Conservation (phyloP, 37 sponge, comb jelly and placozoan species). For the Halichondria panicea region DNA sequence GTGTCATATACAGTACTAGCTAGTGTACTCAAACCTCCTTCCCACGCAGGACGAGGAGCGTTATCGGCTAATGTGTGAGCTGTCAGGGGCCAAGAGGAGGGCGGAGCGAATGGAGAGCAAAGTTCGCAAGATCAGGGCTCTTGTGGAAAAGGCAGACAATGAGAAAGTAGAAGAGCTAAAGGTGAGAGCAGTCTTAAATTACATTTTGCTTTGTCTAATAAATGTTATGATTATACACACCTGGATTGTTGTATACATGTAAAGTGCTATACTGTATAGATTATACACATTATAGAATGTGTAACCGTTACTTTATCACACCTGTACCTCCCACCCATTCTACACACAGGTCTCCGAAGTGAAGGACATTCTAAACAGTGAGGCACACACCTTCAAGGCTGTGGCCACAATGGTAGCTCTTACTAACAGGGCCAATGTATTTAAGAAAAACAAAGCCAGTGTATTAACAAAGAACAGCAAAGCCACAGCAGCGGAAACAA, state of each 20-base stretch:
- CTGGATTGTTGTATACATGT: too few relatives aligned
- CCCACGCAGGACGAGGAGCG: constrained; percentile 1
- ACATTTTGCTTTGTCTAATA: neutral
- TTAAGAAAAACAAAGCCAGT: too few relatives aligned
- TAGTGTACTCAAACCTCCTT: neutral
- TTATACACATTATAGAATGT: too few relatives aligned
- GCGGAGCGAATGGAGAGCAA: constrained; percentile 2
- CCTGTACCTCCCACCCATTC: too few relatives aligned
- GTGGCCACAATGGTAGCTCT: neutral
- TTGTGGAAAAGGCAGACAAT: neutral
- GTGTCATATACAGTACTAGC: neutral
- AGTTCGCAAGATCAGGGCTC: neutral
- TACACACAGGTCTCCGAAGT: neutral
- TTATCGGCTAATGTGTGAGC: constrained; percentile 20
- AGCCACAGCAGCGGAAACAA: too few relatives aligned
- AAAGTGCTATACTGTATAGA: too few relatives aligned
- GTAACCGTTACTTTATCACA: too few relatives aligned
- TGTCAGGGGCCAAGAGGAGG: constrained; percentile 5
- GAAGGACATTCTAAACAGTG: neutral
- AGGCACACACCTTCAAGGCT: neutral
- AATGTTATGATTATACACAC: neutral
- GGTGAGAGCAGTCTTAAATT: constrained; percentile 4
- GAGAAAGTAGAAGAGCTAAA: neutral
- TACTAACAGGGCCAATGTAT: too few relatives aligned
- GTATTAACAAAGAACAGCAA: too few relatives aligned